These are phyloP conservation scores for Apomyelois bistriatella DNA, from an alignment of 2,888 invertebrate species.

Conservation along the genomic window DNA sequence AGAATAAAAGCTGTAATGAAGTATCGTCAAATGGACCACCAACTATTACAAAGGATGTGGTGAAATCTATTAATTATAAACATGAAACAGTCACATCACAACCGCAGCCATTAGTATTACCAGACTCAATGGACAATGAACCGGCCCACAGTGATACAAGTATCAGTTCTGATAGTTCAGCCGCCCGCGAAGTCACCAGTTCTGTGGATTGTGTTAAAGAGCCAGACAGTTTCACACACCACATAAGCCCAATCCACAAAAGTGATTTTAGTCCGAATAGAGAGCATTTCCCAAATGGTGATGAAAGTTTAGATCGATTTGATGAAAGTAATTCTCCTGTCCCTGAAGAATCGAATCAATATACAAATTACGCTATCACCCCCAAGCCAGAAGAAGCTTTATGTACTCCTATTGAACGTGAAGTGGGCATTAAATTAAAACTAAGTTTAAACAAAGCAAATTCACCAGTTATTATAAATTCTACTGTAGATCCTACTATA, in stretches of 20 bases:
- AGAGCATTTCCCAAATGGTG: constrained; percentile 50
- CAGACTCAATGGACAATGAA: constrained; percentile 39
- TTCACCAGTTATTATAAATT: constrained; percentile 73
- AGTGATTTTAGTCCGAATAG: constrained; percentile 32
- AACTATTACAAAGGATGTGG: constrained; percentile 39
- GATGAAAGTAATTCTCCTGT: constrained; percentile 57
- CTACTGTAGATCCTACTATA: constrained; percentile 71
- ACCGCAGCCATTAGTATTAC: constrained; percentile 36
- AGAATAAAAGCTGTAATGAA: constrained; percentile 49
- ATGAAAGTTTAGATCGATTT: constrained; percentile 54
- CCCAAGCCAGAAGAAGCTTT: constrained; percentile 37
- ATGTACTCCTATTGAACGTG: constrained; percentile 41
- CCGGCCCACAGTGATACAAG: constrained; percentile 50
- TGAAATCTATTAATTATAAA: constrained; percentile 52
- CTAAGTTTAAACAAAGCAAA: constrained; percentile 71
- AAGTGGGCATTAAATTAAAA: constrained; percentile 70
- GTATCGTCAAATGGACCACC: constrained; percentile 50
- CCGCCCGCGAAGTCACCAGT: constrained; percentile 44
- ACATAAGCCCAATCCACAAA: constrained; percentile 36
- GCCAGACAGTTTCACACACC: constrained; percentile 34
- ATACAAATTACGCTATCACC: constrained; percentile 29
- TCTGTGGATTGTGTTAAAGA: constrained; percentile 52
- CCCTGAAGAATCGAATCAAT: constrained; percentile 40
- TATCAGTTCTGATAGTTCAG: constrained; percentile 45
- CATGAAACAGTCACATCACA: constrained; percentile 42